phyloP scores from a whole-genome alignment of 2,797 vertebrate species.

The Squalus acanthias region DNA sequence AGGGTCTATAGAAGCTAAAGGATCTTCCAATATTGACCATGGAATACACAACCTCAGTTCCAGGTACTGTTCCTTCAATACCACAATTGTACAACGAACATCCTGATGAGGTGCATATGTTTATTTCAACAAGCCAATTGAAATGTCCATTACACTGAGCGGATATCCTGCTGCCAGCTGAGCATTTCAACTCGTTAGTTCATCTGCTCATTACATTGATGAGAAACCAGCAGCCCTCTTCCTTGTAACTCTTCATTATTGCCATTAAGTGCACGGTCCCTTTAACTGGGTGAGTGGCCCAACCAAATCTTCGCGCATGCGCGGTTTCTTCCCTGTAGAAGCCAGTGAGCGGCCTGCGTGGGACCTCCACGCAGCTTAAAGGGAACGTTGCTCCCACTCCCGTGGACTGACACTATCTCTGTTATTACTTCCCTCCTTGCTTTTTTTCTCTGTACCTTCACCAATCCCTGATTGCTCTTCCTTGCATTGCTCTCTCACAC shows the following conservation, averaged over 20 bases:
- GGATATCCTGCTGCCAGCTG: neutral
- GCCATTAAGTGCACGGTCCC: neutral
- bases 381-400: neutral
- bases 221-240: neutral
- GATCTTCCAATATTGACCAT: neutral
- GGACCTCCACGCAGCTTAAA: too few relatives aligned
- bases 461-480: neutral
- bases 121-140: neutral
- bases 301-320: too few relatives aligned
- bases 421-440: neutral
- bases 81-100: neutral
- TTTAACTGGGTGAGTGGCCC: too few relatives aligned
- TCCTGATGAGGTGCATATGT: neutral
- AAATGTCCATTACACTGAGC: neutral
- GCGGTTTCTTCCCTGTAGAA: too few relatives aligned
- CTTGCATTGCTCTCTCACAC: neutral
- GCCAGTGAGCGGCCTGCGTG: too few relatives aligned
- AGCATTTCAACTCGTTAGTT: neutral
- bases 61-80: neutral
- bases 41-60: neutral
- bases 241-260: neutral
- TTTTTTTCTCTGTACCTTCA: neutral
- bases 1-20: neutral
- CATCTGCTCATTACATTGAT: neutral
- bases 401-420: neutral